Base-by-base conservation (phyloP, 2,888 invertebrate genomes). In the Cremastobaeus sp. region DNA sequence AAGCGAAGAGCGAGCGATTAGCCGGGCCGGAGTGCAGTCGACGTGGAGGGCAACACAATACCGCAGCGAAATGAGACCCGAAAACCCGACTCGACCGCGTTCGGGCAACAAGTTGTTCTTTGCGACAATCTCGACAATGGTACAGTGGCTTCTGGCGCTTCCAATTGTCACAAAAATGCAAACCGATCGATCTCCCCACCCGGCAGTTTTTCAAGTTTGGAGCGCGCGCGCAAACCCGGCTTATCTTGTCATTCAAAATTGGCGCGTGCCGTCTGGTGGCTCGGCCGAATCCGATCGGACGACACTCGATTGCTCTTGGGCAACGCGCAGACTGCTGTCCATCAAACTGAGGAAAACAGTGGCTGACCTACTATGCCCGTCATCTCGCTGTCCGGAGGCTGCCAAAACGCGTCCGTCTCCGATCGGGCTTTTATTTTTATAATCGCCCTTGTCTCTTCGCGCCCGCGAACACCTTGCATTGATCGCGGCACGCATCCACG, bases 301-400 rank as follows among this genome's bases (percentile, higher is more conserved):
- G 39, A 28, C 45, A 35, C 28, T 57, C 28, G 35, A 54, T 73
- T 54, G 55, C 47, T 21, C 25, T 34, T 41, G 47, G 32, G 43
- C 41, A 65, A 6, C 70, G 39, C 65, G 54, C 64, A 50, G 54
- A 62, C 62, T 57, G 73, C 77, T 79, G 80, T 77, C 76, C 78
- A 77, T 78, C 78, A 79, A 80, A 81, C 80, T 81, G 78, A 80
- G 66, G 69, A 79, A 78, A 66, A 47, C 78, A 75, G 76, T 79
- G 75, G 77, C 76, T 79, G 77, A 81, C 81, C 81, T 79, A 81
- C 80, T 78, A 76, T 60, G 78, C 72, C 74, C 74, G 65, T 69
- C 76, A 59, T 76, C 72, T 57, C 65, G 41, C 47, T 32, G 60
- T 64, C 52, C 39, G 28, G 32, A 20, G 62, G 71, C 15, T 72